Conservation (phyloP, 2,113 vertebrate species). For the Leucosticte australis region DNA sequence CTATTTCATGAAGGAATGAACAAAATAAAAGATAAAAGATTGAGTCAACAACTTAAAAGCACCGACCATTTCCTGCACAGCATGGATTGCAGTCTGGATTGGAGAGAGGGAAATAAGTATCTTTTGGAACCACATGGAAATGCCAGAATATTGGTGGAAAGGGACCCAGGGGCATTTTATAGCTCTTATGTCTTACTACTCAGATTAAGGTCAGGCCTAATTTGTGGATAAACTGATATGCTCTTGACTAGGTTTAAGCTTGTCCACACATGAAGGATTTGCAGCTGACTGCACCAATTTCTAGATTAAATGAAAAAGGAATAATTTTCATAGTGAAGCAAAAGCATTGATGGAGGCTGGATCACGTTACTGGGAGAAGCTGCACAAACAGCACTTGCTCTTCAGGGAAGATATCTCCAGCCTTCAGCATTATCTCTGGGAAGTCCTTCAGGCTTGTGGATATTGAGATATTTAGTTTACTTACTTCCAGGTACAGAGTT, state of each 20-base stretch:
- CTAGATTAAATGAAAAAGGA: background rate
- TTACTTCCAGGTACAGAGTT: background rate
- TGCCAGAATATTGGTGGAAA: background rate
- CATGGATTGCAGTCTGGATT: background rate
- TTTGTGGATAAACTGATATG: background rate
- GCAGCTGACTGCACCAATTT: background rate
- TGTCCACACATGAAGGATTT: background rate
- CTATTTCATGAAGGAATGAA: background rate
- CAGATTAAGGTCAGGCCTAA: background rate
- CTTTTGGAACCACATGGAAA: background rate
- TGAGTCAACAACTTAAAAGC: background rate
- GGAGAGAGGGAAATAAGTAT: background rate
- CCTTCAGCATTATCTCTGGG: background rate
- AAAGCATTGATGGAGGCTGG: background rate
- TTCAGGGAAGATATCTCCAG: background rate
- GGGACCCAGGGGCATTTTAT: background rate
- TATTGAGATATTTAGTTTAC: background rate
- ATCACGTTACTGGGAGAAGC: background rate
- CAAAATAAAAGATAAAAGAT: background rate
- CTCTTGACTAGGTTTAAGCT: background rate
- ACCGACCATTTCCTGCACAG: background rate
- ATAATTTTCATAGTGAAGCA: background rate
- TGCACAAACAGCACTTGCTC: background rate
- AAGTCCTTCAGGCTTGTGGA: background rate
- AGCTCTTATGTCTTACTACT: background rate